Evolutionary conservation across 64 coral and sea anemone genomes (phyloP), one percentile per base, ranked within the genome.

Genomic region (Montipora sp.): DNA sequence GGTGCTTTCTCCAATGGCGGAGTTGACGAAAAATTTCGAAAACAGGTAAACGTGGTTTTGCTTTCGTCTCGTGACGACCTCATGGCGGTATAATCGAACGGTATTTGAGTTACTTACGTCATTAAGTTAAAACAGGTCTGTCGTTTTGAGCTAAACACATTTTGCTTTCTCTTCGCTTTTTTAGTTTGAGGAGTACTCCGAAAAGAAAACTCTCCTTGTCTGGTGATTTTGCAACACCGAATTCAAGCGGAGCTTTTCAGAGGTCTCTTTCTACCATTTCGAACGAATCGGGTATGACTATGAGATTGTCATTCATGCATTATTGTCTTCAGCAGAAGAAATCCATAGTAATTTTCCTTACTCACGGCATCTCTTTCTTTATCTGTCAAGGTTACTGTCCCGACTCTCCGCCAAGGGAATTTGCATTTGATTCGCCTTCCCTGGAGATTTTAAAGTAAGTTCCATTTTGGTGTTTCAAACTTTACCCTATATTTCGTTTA

Each of bases 191-290:
- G 7, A 87, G 89, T 47, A 97, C 95, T 83, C 95, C 95, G 5
- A 97, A 97, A 92, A 89, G 95, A 89, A 97, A 87, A 65, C 89
- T 97, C 24, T 97, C 95, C 2, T 23, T 97, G 77, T 97, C 87
- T 78, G 92, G 89, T 73, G 88, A 89, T 45, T 89, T 78, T 47
- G 78, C 82, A 22, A 93, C 87, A 18, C 80, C 95, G 16, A 81
- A 58, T n/a, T 69, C 55, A 76, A 83, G 89, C 68, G 90, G 90
- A 53, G 51, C 43, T 71, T 94, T 97, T 60, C 89, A 91, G 58
- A 89, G 95, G 82, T 85, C 82, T 36, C 82, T 85, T 71, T 85
- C 82, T 4, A 97, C 95, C 36, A 58, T 84, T 66, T 97, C 95
- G 61, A 97, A 97, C 77, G 95, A 97, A 83, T 97, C 95, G 24